Evolutionary conservation across 53 echinoderm and acorn worm genomes (phyloP), one percentile per base, ranked within the genome.

Genomic region (Paracentrotus lividus): DNA sequence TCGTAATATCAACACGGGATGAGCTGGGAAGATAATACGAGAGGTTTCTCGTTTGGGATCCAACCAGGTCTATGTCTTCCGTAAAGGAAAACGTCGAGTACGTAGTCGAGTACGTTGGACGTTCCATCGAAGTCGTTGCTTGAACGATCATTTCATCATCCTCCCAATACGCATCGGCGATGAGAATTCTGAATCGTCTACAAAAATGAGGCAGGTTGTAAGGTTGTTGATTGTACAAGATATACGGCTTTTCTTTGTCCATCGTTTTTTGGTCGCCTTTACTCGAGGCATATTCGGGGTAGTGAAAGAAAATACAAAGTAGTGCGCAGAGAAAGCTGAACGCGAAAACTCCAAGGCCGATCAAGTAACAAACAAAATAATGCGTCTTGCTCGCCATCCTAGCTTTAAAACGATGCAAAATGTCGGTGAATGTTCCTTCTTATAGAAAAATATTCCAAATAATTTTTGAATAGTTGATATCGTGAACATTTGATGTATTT

Each of bases 11-110:
- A 43, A 85, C 85, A 1, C 27, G 29, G 0, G 85, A 85, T 85
- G 85, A 85, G 40, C 77, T 77, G 20, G 77, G 77, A 5, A 77
- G 77, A 42, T 36, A 77, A 77, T 77, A 77, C 8, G 77, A 38
- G 36, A 42, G 43, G 43, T 77, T 42, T 42, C 77, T 34, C 3
- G 40, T 20, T 77, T 77, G 34, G 14, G 38, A 42, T 42, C 43
- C 77, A 20, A 21, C 36, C 16, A 77, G 23, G 29, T 42, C 0
- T 16, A 77, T 42, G 77, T 77, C 77, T 38, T 42, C 43, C 20
- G 77, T 42, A 23, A 77, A 77, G 23, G 77, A 42, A 38, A 38
- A 38, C 8, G 77, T 77, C 15, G 77, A 77, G 5, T 15, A 5
- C 20, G 15, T 4, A 4, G 15, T 77, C 36, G 77, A 38, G 77